Percentiles rank a stretch among this genome's conserved stretches.
These are phyloP conservation scores for Anabacerthia variegaticeps DNA, from an alignment of 2,797 vertebrate species.

Conservation along the genomic window DNA sequence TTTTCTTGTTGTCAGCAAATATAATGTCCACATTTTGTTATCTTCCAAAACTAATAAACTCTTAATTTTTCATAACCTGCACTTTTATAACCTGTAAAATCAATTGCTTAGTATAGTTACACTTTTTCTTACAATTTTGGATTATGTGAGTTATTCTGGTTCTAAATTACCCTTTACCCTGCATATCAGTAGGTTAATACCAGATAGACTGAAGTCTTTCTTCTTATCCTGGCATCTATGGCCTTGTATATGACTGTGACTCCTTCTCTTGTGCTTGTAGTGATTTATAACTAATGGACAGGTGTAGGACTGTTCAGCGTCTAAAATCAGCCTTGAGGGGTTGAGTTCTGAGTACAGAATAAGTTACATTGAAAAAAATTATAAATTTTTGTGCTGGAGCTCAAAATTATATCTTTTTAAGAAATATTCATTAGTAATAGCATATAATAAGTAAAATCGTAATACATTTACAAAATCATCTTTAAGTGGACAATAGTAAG, in stretches of 20 bases:
- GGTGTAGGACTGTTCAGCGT: neutral
- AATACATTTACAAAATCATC: neutral
- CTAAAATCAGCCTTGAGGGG: neutral
- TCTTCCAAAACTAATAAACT: neutral
- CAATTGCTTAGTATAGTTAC: neutral
- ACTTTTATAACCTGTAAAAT: neutral
- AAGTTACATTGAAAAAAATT: neutral
- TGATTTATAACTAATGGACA: neutral
- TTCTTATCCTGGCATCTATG: neutral
- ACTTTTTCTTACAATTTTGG: neutral
- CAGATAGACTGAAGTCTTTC: neutral
- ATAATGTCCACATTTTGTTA: neutral
- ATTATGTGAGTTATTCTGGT: neutral
- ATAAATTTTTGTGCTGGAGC: neutral
- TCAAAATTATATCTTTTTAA: neutral
- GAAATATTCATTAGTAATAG: neutral
- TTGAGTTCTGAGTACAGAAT: neutral
- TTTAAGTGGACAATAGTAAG: neutral
- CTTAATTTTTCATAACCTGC: neutral
- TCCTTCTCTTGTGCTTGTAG: neutral
- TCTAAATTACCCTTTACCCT: neutral
- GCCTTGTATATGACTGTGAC: accelerated
- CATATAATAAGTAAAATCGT: neutral
- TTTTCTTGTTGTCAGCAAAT: neutral
- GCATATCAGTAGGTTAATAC: neutral